phyloP scores from a whole-genome alignment of 2,888 invertebrate genomes.

The Neoascia interrupta region DNA sequence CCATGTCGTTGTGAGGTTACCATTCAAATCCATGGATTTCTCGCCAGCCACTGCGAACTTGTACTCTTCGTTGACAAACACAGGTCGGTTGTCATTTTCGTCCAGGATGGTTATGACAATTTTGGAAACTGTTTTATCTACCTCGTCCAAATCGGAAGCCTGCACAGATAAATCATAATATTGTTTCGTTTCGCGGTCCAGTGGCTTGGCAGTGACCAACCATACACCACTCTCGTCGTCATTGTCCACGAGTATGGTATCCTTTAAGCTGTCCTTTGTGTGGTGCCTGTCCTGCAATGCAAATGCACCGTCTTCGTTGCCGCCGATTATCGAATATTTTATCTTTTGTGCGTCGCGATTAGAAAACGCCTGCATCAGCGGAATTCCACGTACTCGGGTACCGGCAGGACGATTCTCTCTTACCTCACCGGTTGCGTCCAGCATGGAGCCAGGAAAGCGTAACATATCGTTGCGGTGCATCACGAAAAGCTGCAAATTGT shows the following conservation, averaged over 20 bases:
- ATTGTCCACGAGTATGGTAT: slow-evolving; percentile 73
- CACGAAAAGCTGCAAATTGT: slow-evolving; percentile 89
- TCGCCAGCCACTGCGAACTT: slow-evolving; percentile 87
- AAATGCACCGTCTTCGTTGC: slow-evolving; percentile 87
- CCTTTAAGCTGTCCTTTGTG: slow-evolving; percentile 71
- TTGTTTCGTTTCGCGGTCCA: slow-evolving; percentile 89
- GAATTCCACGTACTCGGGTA: slow-evolving; percentile 86
- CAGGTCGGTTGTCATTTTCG: slow-evolving; percentile 95
- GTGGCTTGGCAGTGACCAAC: slow-evolving; percentile 86
- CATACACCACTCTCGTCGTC: slow-evolving; percentile 85
- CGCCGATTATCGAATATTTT: slow-evolving; percentile 89
- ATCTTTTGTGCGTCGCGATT: slow-evolving; percentile 82
- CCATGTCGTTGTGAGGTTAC: slow-evolving; percentile 83
- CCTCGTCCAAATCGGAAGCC: slow-evolving; percentile 89
- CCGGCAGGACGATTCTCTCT: slow-evolving; percentile 88
- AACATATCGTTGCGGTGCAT: slow-evolving; percentile 91
- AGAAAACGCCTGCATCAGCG: slow-evolving; percentile 86
- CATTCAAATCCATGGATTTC: slow-evolving; percentile 81
- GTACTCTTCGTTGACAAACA: slow-evolving; percentile 89
- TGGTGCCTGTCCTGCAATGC: slow-evolving; percentile 82
- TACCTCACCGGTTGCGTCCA: slow-evolving; percentile 85
- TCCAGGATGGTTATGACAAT: slow-evolving; percentile 89
- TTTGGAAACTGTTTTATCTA: slow-evolving; percentile 90
- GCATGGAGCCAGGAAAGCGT: slow-evolving; percentile 85
- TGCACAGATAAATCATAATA: slow-evolving; percentile 88